A percentile compares a stretch with the other conserved stretches of the same genome.
Conservation (phyloP, 2,888 invertebrate genomes). For the Chrysolina oricalcia region DNA sequence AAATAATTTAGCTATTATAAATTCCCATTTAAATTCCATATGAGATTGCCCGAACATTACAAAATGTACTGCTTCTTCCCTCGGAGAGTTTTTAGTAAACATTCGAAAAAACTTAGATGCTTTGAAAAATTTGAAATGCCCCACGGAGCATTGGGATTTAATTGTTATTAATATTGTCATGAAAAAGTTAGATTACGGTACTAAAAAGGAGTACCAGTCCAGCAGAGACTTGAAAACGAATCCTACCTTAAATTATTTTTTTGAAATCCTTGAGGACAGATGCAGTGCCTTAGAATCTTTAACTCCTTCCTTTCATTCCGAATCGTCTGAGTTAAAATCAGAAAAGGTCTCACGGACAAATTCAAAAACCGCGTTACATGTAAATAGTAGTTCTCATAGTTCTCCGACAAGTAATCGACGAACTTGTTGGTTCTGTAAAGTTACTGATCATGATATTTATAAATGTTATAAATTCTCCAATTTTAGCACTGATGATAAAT, state of each 20-base stretch:
- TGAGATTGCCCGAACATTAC: background rate
- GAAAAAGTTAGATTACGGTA: background rate
- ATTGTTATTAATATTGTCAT: background rate
- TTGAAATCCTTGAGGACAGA: too few species aligned
- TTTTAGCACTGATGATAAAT: slow-evolving; percentile 17
- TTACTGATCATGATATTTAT: slow-evolving; percentile 23
- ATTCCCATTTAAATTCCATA: background rate
- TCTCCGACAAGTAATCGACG: background rate
- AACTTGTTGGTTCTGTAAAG: slow-evolving; percentile 1
- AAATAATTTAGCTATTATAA: slow-evolving; percentile 3
- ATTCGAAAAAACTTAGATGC: background rate
- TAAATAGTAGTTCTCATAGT: too few species aligned
- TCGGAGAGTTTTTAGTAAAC: background rate
- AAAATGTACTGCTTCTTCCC: slow-evolving; percentile 4
- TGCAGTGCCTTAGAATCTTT: too few species aligned
- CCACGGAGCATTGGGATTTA: too few species aligned
- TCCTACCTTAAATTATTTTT: too few species aligned
- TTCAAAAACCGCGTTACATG: slow-evolving; percentile 13
- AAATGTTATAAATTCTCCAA: too few species aligned
- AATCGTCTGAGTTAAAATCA: background rate
- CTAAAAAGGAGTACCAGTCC: background rate
- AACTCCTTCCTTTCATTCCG: slow-evolving; percentile 1
- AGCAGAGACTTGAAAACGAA: too few species aligned
- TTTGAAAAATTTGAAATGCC: slow-evolving; percentile 2
- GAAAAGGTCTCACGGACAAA: slow-evolving; percentile 2